A percentile compares a stretch with the other conserved stretches of the same genome.
Conservation (phyloP, 2,113 vertebrate species). For the Phylloscopus trochilus region DNA sequence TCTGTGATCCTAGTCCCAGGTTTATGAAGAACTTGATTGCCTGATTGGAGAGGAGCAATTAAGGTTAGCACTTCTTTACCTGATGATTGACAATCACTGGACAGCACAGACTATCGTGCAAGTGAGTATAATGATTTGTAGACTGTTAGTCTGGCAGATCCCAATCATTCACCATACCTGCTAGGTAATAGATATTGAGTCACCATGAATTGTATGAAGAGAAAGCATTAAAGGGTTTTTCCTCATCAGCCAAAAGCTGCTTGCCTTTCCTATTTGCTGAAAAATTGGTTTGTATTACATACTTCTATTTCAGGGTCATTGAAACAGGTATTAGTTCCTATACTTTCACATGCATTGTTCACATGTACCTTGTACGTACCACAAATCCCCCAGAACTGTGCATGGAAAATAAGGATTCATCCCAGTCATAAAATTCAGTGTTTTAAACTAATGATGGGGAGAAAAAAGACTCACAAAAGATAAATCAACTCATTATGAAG, state of each 20-base stretch:
- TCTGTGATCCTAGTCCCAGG: not conserved
- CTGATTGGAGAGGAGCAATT: not conserved
- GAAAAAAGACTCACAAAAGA: not conserved
- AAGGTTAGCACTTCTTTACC: not conserved
- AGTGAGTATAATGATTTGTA: not conserved
- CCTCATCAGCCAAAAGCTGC: not conserved
- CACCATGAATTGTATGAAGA: not conserved
- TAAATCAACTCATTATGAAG: not conserved
- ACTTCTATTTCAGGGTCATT: not conserved
- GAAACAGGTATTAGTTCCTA: not conserved
- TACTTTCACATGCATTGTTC: not conserved
- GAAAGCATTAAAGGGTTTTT: not conserved
- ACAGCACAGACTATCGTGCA: not conserved
- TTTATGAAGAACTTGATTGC: not conserved
- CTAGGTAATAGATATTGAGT: not conserved
- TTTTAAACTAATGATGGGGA: not conserved
- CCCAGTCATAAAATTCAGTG: not conserved
- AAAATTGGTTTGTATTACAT: not conserved
- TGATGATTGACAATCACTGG: not conserved
- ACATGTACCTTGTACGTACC: rapidly evolving
- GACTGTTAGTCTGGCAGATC: not conserved
- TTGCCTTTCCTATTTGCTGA: not conserved
- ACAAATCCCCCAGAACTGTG: not conserved
- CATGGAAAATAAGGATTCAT: not conserved
- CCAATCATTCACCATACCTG: not conserved